Percentiles rank a stretch among this genome's conserved stretches.
Evolutionary conservation across 2,888 invertebrate genomes (phyloP).

Genomic region (Blera fallax): DNA sequence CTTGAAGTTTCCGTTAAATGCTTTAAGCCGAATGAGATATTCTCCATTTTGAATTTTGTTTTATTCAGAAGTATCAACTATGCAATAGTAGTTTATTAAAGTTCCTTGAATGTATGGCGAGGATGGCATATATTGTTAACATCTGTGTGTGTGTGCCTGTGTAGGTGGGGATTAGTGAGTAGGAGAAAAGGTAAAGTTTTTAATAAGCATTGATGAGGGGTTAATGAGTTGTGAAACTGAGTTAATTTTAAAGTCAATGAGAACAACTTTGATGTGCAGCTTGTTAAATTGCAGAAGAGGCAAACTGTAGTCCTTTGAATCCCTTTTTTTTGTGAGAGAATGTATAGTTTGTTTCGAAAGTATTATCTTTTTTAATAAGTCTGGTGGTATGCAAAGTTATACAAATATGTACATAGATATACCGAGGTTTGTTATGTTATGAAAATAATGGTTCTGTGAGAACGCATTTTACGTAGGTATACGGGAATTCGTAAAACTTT

Average conservation of each 20-base stretch:
- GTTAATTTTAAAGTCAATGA: constrained; percentile 61
- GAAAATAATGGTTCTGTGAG: too few species aligned
- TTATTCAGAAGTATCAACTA: neutral
- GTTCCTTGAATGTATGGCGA: neutral
- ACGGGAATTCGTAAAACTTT: too few species aligned
- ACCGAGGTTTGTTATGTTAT: too few species aligned
- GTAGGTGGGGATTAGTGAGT: neutral
- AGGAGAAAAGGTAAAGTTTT: constrained; percentile 39
- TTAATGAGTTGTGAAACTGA: constrained; percentile 62
- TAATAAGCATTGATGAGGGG: constrained; percentile 51
- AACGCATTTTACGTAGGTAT: too few species aligned
- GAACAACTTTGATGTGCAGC: constrained; percentile 6
- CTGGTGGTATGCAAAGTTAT: too few species aligned
- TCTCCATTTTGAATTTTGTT: constrained; percentile 35
- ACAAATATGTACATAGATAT: too few species aligned
- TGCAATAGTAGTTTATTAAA: neutral
- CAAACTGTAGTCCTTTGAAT: neutral
- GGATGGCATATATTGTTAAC: neutral
- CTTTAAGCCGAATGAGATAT: constrained; percentile 28
- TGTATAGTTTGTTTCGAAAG: neutral
- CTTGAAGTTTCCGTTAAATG: constrained; percentile 35
- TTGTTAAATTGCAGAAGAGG: neutral
- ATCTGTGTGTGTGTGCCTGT: neutral
- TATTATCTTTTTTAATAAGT: neutral
- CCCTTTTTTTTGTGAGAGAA: neutral